Base-by-base conservation (phyloP, 2,888 invertebrate species). In the Nomada flava region DNA sequence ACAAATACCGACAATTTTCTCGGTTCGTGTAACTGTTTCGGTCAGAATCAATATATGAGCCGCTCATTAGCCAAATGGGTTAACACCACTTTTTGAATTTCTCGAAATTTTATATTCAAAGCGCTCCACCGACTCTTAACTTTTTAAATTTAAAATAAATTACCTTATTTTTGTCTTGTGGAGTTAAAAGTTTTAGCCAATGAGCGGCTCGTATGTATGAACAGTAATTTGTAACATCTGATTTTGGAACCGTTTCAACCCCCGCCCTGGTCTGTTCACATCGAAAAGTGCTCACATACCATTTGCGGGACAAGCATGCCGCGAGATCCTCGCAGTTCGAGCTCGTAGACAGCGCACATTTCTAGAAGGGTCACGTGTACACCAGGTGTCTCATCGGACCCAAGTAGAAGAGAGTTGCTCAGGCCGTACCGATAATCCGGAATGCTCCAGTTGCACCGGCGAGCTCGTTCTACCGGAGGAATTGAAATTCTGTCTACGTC, bases 401-500 rank as follows among this genome's bases (percentile, higher is more conserved):
- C 44, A 57, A 69, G 18, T 26, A 57, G 42, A 26, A 44, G 57
- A 69, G 69, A 69, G 44, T 57, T 26, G 42, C 57, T 44, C 42
- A 3, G 20, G 5, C 23, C 13, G 23, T 69, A 55, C 57, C 29
- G 57, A 69, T 69, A 55, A 44, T 57, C 44, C 69, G 57, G 44
- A 26, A 44, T 57, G 69, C 55, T n/a, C 4, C 26, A 52, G 57
- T 26, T 57, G 68, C 57, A 44, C 18, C 26, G 23, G 26, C 23
- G 57, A 20, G 29, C 11, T 4, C 50, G 60, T 70, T 70, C 60
- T 52, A 71, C 71, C 52, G 71, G 62, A 63, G 63, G 71, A 63
- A 71, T 71, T 71, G 62, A 52, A 71, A 71, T 62, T 71, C 71
- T 52, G 71, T 23, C 10, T 7, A 23, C 52, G 62, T 60, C 52